Evolutionary conservation across 1,140 invertebrate species (phyloP).

Genomic region (Bombus balteatus): DNA sequence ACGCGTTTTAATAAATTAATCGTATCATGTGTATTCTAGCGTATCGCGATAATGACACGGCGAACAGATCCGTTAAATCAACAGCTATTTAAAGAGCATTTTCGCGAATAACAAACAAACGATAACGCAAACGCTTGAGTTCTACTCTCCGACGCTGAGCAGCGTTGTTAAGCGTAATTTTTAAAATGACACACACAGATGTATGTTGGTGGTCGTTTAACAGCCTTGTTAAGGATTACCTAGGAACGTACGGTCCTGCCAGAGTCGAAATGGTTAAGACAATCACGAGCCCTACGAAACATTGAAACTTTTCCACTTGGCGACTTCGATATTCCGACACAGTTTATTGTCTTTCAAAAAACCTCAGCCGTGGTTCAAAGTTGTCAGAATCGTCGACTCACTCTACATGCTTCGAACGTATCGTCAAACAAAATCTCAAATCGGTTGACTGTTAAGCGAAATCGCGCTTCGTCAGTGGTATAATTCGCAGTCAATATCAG

Average conservation of each 20-base stretch:
- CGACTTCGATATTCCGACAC: neutral
- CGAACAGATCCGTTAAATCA: neutral
- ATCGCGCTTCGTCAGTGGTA: neutral
- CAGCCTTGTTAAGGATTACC: neutral
- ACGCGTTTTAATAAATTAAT: slow-evolving; percentile 30
- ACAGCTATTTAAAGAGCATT: neutral
- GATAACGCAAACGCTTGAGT: no score
- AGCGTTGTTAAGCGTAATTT: no score
- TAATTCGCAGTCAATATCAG: neutral
- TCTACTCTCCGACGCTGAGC: no score
- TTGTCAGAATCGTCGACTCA: neutral
- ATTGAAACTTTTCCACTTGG: neutral
- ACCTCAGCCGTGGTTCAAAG: neutral
- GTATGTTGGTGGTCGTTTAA: no score
- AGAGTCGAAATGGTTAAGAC: neutral
- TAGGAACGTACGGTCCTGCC: neutral
- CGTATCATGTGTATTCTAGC: neutral
- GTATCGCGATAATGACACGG: neutral
- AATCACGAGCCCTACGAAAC: neutral
- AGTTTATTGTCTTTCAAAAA: neutral
- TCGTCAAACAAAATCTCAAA: neutral
- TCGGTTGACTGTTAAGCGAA: no score
- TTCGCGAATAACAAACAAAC: neutral
- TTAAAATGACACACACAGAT: no score
- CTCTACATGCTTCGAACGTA: neutral